Evolutionary conservation across 1,140 invertebrate species (phyloP).

Genomic region (Aphelenchoides fujianensis): DNA sequence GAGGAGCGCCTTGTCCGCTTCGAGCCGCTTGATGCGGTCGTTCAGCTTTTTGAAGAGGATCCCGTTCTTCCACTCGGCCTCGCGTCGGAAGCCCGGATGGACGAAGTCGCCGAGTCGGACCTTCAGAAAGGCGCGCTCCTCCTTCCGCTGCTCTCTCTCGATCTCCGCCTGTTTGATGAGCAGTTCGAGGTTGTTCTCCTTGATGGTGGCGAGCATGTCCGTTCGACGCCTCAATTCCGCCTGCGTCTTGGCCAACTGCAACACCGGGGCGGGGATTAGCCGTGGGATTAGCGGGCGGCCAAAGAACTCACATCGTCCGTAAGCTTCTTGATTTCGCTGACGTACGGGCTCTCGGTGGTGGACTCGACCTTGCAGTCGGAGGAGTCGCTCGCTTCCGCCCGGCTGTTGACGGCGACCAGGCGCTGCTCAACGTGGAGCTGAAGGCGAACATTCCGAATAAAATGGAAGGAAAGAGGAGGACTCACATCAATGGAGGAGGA

Average conservation of each 20-base stretch:
- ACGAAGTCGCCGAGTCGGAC: slow-evolving; percentile 91
- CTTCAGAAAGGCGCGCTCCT: slow-evolving; percentile 27
- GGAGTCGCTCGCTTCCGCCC: neutral
- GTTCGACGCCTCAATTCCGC: neutral
- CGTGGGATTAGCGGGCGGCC: too few relatives aligned
- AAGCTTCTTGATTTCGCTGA: neutral
- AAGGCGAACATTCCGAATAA: too few relatives aligned
- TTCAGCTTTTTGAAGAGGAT: slow-evolving; percentile 97
- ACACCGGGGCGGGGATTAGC: too few relatives aligned
- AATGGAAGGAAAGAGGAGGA: neutral
- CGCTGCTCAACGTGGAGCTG: neutral
- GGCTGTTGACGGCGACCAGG: neutral
- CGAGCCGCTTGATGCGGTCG: slow-evolving; percentile 67
- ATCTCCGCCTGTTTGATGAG: slow-evolving; percentile 16
- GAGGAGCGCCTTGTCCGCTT: slow-evolving; percentile 42
- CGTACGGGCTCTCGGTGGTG: neutral
- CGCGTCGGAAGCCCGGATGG: slow-evolving; percentile 95
- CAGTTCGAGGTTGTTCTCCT: slow-evolving; percentile 2
- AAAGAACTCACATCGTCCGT: neutral
- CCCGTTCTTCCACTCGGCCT: slow-evolving; percentile 99
- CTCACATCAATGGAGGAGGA: neutral
- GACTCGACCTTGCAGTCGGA: slow-evolving; percentile 3
- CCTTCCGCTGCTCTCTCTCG: slow-evolving; percentile 1
- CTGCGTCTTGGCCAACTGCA: too few relatives aligned
- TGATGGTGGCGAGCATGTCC: neutral